These are phyloP conservation scores for Psylliodes chrysocephalus DNA, from an alignment of 2,888 invertebrate species.

Conservation along the genomic window DNA sequence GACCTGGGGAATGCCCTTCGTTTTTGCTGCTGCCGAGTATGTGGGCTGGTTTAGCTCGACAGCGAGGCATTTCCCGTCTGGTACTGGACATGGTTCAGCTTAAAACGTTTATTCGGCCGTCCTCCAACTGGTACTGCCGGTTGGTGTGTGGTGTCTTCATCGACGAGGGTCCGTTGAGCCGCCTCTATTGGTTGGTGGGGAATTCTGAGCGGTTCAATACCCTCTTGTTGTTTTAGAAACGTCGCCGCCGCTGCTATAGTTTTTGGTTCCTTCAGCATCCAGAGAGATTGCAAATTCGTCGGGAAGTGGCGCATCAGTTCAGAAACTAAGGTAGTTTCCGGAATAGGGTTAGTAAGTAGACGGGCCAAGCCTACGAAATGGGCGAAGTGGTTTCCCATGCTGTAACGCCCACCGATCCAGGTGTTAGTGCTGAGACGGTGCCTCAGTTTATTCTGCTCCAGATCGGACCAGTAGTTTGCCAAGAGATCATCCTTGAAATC, in stretches of 20 bases:
- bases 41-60: too few species aligned
- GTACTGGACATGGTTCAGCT: too few species aligned
- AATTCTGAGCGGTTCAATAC: neutral
- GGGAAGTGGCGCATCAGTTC: slow-evolving; percentile 31
- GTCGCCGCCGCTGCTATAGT: slow-evolving; percentile 12
- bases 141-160: too few species aligned
- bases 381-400: slow-evolving; percentile 27
- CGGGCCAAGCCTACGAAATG: slow-evolving; percentile 13
- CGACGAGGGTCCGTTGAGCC: too few species aligned
- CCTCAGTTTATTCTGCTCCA: slow-evolving; percentile 19
- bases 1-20: too few species aligned
- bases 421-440: neutral
- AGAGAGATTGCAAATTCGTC: slow-evolving; percentile 23
- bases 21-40: too few species aligned
- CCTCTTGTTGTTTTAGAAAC: slow-evolving; percentile 26
- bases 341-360: slow-evolving; percentile 9
- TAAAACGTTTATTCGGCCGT: too few species aligned
- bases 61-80: too few species aligned
- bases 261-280: slow-evolving; percentile 17
- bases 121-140: too few species aligned
- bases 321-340: slow-evolving; percentile 1
- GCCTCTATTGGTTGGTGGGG: too few species aligned
- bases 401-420: neutral
- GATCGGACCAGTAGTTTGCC: slow-evolving; percentile 13
- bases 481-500: slow-evolving; percentile 15